Percentiles rank a stretch among this genome's conserved stretches.
These are phyloP conservation scores for Diadophis punctatus DNA, from an alignment of 2,113 vertebrate species.

Conservation along the genomic window DNA sequence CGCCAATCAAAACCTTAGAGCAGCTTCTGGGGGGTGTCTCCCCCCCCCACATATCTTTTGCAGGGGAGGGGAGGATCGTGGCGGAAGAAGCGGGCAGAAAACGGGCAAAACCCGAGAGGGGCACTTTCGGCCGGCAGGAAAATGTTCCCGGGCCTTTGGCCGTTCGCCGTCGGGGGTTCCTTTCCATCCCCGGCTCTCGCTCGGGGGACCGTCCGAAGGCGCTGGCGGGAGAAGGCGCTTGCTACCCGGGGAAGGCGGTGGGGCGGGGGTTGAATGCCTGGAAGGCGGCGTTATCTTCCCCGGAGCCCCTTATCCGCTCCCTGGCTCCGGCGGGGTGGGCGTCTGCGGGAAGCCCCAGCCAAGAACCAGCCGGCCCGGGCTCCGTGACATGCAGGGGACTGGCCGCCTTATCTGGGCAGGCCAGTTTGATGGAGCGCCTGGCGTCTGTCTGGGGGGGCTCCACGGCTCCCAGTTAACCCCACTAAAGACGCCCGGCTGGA, in stretches of 20 bases:
- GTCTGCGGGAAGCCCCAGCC: conserved; percentile 50
- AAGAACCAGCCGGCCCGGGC: conserved; percentile 49
- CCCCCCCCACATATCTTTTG: too few species aligned
- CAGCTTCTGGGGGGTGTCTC: not conserved
- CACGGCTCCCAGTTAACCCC: conserved; percentile 76
- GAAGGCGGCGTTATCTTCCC: not conserved
- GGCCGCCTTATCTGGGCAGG: conserved; percentile 73
- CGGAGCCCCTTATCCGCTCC: conserved; percentile 5
- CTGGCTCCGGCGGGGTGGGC: conserved; percentile 38
- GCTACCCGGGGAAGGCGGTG: not conserved
- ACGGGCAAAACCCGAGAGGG: too few species aligned
- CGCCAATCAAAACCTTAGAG: not conserved
- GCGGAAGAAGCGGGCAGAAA: not conserved
- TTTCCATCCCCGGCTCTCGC: accelerated
- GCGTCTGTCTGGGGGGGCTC: conserved; percentile 73
- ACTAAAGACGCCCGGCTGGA: conserved; percentile 81
- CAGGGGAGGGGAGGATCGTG: not conserved
- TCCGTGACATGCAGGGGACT: conserved; percentile 21
- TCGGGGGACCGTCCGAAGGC: conserved; percentile 1
- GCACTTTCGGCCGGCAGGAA: not conserved
- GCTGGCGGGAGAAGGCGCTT: not conserved
- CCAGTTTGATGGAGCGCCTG: conserved; percentile 67
- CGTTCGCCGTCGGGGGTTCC: not conserved
- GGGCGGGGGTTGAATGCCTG: not conserved
- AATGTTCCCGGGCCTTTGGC: not conserved